phyloP scores from a whole-genome alignment of 2,888 invertebrate species.

The Drosophila austrosaltans region DNA sequence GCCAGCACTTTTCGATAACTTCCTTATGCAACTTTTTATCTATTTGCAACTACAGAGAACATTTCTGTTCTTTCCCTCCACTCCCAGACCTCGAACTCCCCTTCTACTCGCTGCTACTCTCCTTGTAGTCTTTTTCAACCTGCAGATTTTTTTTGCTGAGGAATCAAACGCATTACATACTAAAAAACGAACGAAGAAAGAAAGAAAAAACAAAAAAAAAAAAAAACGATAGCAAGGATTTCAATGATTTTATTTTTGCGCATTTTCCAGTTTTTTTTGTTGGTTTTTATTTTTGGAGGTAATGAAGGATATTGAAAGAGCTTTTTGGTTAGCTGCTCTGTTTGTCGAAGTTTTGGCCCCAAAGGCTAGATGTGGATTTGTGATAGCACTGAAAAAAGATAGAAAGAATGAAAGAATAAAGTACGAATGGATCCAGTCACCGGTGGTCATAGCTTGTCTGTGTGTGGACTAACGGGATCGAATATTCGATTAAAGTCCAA shows the following conservation, averaged over 20 bases:
- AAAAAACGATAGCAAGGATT: slow-evolving; percentile 62
- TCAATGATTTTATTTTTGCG: slow-evolving; percentile 78
- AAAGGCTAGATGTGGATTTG: slow-evolving; percentile 50
- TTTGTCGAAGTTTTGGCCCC: slow-evolving; percentile 28
- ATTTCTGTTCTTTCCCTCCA: background rate
- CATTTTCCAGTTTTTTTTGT: slow-evolving; percentile 61
- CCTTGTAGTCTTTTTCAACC: slow-evolving; percentile 35
- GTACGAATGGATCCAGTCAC: slow-evolving; percentile 39
- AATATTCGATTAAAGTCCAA: slow-evolving; percentile 1
- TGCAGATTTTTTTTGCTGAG: slow-evolving; percentile 58
- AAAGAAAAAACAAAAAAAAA: too few species aligned
- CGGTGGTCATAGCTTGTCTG: slow-evolving; percentile 37
- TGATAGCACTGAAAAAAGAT: slow-evolving; percentile 43
- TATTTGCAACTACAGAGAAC: slow-evolving; percentile 55
- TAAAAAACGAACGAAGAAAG: slow-evolving; percentile 49
- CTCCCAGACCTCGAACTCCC: background rate
- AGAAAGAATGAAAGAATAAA: slow-evolving; percentile 20
- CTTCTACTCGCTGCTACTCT: background rate
- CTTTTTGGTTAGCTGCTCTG: slow-evolving; percentile 48
- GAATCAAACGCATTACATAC: slow-evolving; percentile 75
- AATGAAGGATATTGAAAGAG: slow-evolving; percentile 78
- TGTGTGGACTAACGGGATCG: slow-evolving; percentile 29
- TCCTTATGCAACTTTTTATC: slow-evolving; percentile 71
- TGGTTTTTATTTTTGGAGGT: slow-evolving; percentile 43
- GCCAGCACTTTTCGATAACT: slow-evolving; percentile 73